phyloP scores from a whole-genome alignment of 2,888 invertebrate species.

The Brachypterus glaber region DNA sequence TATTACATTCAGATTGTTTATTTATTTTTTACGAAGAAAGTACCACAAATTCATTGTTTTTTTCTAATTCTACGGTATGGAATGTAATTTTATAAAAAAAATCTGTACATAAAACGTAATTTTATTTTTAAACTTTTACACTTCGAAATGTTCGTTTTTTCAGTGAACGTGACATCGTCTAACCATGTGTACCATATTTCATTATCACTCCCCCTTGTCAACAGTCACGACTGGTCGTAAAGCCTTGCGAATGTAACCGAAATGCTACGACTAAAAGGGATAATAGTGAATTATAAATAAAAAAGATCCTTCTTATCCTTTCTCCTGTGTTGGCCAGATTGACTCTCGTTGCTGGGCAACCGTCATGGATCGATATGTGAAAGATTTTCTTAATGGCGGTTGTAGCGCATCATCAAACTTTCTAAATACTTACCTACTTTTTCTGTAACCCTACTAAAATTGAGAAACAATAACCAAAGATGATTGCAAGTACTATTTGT shows the following conservation, averaged over 20 bases:
- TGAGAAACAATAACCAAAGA: no score
- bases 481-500: no score
- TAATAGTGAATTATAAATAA: slow-evolving; percentile 42
- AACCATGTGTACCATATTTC: slow-evolving; percentile 66
- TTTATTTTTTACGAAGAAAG: no score
- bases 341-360: slow-evolving; percentile 49
- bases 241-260: slow-evolving; percentile 32
- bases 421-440: no score
- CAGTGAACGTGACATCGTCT: slow-evolving; percentile 62
- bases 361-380: slow-evolving; percentile 47
- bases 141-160: no score
- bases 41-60: no score
- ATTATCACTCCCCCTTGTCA: slow-evolving; percentile 50
- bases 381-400: slow-evolving; percentile 34
- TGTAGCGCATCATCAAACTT: background rate
- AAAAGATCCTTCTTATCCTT: slow-evolving; percentile 41
- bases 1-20: no score
- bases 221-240: slow-evolving; percentile 27
- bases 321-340: slow-evolving; percentile 46
- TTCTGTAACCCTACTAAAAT: no score
- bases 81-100: no score
- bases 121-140: no score
- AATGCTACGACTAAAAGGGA: slow-evolving; percentile 34
- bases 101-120: no score
- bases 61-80: no score